phyloP scores from a whole-genome alignment of 2,888 invertebrate genomes.

The Pasiphila rectangulata region DNA sequence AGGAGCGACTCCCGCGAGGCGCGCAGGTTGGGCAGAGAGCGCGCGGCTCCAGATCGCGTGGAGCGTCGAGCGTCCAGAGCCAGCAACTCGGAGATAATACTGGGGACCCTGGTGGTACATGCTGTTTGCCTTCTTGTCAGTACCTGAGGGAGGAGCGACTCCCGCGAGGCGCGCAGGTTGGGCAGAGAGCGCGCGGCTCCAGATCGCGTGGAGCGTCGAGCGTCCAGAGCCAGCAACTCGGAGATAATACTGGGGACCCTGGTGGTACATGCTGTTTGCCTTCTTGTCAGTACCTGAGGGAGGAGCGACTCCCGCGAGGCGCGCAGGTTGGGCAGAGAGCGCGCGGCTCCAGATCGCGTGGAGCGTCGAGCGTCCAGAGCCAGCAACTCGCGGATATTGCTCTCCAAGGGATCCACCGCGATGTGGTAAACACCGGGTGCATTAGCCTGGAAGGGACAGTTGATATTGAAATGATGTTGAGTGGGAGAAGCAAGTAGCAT shows the following conservation, averaged over 20 bases:
- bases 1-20: conserved; percentile 72
- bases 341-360: conserved; percentile 67
- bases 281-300: conserved; percentile 35
- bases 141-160: conserved; percentile 45
- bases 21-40: conserved; percentile 85
- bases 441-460: conserved; percentile 34
- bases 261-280: no score
- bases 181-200: conserved; percentile 80
- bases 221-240: conserved; percentile 72
- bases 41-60: no score
- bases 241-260: conserved; percentile 72
- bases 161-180: conserved; percentile 84
- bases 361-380: conserved; percentile 71
- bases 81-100: no score
- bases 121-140: no score
- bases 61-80: no score
- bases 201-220: conserved; percentile 64
- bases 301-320: conserved; percentile 72
- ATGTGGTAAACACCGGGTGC: conserved; percentile 73
- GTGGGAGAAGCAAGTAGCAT: no score
- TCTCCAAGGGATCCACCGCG: conserved; percentile 70
- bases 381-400: conserved; percentile 65
- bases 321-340: conserved; percentile 85
- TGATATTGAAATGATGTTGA: background rate
- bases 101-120: no score